phyloP scores from a whole-genome alignment of 1,140 invertebrate species.

The Ridgeia piscesae region DNA sequence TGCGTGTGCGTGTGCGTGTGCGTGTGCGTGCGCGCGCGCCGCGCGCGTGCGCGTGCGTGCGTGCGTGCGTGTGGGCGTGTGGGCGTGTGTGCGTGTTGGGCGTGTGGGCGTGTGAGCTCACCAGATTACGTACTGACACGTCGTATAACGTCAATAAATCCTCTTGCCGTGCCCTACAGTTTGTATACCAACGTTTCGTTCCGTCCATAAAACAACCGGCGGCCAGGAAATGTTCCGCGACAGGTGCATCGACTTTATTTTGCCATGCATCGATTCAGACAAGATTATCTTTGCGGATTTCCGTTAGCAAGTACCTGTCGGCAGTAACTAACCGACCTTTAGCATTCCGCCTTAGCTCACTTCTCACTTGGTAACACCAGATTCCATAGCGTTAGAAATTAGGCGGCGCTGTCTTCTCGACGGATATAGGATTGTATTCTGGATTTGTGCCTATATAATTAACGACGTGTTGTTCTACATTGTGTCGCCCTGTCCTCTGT shows the following conservation, averaged over 20 bases:
- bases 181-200: too few species aligned
- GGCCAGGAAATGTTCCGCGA: neutral
- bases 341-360: neutral
- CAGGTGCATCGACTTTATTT: neutral
- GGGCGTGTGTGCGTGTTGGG: too few species aligned
- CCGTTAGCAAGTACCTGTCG: neutral
- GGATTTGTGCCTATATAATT: too few species aligned
- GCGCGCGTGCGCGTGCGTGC: too few species aligned
- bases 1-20: too few species aligned
- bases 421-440: neutral
- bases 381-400: neutral
- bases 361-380: neutral
- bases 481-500: too few species aligned
- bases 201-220: neutral
- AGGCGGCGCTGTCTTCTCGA: neutral
- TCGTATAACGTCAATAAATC: too few species aligned
- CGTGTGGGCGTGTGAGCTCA: too few species aligned
- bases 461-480: too few species aligned
- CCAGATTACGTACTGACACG: too few species aligned
- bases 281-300: neutral
- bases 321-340: neutral
- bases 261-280: neutral
- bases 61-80: neutral
- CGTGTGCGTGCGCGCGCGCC: too few species aligned
- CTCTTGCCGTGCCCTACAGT: too few species aligned